phyloP scores from a whole-genome alignment of 2,113 vertebrate genomes.

The Columbina picui region DNA sequence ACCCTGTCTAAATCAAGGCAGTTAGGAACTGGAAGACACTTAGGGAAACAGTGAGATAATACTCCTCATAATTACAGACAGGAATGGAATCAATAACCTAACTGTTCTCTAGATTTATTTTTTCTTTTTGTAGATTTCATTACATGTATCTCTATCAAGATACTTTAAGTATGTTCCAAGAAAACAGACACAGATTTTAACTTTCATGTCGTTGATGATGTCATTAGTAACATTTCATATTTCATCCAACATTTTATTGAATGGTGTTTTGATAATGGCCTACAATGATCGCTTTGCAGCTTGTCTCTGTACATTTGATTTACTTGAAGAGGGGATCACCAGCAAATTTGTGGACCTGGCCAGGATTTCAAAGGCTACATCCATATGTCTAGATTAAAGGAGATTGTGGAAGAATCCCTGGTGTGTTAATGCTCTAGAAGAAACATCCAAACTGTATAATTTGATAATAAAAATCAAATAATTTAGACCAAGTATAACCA shows the following conservation, averaged over 20 bases:
- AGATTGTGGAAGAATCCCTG: not conserved
- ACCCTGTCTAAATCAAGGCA: not conserved
- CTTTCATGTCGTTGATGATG: not conserved
- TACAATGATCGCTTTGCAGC: not conserved
- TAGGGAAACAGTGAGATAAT: not conserved
- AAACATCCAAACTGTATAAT: not conserved
- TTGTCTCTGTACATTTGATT: not conserved
- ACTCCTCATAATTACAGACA: not conserved
- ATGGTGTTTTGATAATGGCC: not conserved
- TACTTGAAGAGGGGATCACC: not conserved
- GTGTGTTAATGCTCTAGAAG: not conserved
- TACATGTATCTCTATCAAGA: not conserved
- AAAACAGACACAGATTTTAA: not conserved
- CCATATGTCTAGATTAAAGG: not conserved
- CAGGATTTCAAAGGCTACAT: not conserved
- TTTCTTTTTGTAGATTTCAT: not conserved
- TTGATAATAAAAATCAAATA: not conserved
- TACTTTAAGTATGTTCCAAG: not conserved
- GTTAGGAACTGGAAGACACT: not conserved
- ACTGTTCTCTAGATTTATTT: not conserved
- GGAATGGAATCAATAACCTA: not conserved
- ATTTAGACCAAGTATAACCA: not conserved
- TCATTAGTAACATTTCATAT: not conserved
- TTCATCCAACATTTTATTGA: not conserved
- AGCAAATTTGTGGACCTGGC: not conserved